phyloP scores from a whole-genome alignment of 1,140 invertebrate genomes.

The Octopus bimaculoides region DNA sequence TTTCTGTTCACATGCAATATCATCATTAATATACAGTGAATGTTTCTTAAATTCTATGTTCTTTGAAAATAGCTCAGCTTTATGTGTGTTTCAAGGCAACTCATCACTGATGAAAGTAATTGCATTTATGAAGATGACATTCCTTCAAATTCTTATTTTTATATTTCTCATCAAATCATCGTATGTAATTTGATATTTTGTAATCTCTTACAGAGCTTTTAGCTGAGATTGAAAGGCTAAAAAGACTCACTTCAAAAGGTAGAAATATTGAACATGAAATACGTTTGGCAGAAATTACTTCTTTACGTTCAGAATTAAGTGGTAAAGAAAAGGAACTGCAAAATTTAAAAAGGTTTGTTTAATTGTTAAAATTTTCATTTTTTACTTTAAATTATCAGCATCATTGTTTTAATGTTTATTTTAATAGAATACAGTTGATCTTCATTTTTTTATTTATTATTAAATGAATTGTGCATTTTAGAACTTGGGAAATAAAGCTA shows the following conservation, averaged over 20 bases:
- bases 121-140: no score
- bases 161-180: no score
- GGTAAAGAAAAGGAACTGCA: conserved; percentile 66
- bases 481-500: conserved; percentile 53
- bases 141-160: no score
- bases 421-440: neutral
- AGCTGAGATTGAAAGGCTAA: conserved; percentile 69
- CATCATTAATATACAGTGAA: no score
- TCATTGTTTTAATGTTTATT: neutral
- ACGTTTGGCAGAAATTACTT: conserved; percentile 39
- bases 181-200: no score
- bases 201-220: conserved; percentile 59
- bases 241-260: conserved; percentile 61
- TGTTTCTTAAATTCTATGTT: no score
- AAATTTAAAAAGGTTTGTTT: conserved; percentile 57
- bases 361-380: conserved; percentile 8
- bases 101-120: no score
- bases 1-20: no score
- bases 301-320: conserved; percentile 43
- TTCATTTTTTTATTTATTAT: neutral
- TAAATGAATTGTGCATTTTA: conserved; percentile 17
- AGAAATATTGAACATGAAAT: conserved; percentile 54
- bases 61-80: no score
- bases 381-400: neutral
- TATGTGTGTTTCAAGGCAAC: no score